Percentiles rank a stretch among this genome's conserved stretches.
These are phyloP conservation scores for Trichogramma pretiosum DNA, from an alignment of 1,140 invertebrate genomes.

Conservation along the genomic window DNA sequence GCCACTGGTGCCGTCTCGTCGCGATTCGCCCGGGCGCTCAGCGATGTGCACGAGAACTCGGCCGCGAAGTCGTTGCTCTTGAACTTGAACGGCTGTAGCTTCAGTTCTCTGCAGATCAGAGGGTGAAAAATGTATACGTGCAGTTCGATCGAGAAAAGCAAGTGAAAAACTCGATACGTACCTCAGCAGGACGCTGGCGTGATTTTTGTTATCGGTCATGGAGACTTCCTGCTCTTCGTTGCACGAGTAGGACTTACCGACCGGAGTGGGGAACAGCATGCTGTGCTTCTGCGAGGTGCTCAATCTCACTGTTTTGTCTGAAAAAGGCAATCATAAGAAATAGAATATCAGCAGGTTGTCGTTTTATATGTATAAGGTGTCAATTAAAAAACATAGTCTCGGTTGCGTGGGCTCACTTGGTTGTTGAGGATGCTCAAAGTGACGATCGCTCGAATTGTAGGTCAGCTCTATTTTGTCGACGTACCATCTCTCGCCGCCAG, in stretches of 20 bases:
- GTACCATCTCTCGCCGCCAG: constrained; percentile 78
- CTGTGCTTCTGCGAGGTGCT: constrained; percentile 50
- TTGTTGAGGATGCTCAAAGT: constrained; percentile 47
- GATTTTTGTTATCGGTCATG: constrained; percentile 35
- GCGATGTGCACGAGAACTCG: constrained; percentile 46
- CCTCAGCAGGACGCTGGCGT: constrained; percentile 36
- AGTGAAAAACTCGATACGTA: constrained; percentile 17
- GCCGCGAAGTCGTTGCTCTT: constrained; percentile 54
- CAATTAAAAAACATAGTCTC: too few relatives aligned
- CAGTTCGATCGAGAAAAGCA: neutral
- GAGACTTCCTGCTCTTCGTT: constrained; percentile 51
- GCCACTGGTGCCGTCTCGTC: constrained; percentile 80
- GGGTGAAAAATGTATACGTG: neutral
- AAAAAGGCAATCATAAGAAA: constrained; percentile 13
- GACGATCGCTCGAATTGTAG: constrained; percentile 47
- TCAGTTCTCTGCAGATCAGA: constrained; percentile 42
- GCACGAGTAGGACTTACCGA: constrained; percentile 75
- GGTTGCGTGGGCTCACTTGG: constrained; percentile 43
- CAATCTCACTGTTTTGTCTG: constrained; percentile 47
- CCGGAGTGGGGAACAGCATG: constrained; percentile 71
- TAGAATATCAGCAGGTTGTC: too few relatives aligned
- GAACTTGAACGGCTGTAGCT: constrained; percentile 58
- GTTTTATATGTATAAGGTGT: too few relatives aligned
- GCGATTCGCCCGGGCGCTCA: constrained; percentile 41
- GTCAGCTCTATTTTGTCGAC: constrained; percentile 62